Percentiles rank a stretch among this genome's conserved stretches.
These are phyloP conservation scores for Nothocercus nigrocapillus DNA, from an alignment of 2,113 vertebrate genomes.

Conservation along the genomic window DNA sequence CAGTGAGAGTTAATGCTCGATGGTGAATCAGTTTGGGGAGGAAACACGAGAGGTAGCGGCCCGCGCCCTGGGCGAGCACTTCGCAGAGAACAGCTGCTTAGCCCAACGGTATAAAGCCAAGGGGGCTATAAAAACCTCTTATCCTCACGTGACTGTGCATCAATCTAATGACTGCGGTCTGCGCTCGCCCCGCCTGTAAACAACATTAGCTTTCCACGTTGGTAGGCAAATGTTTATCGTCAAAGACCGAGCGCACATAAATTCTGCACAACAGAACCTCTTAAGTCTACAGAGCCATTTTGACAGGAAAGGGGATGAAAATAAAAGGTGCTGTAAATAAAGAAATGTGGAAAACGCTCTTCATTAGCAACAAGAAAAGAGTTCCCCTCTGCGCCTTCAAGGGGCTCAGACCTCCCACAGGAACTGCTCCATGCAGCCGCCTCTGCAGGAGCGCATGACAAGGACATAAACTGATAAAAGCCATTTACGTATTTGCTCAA, in stretches of 20 bases:
- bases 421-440: not conserved
- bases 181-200: not conserved
- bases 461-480: not conserved
- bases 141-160: not conserved
- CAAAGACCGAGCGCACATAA: not conserved
- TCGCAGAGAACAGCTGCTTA: not conserved
- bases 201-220: not conserved
- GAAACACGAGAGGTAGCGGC: not conserved
- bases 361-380: not conserved
- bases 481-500: not conserved
- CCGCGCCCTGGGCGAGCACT: not conserved
- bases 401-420: not conserved
- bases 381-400: not conserved
- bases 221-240: not conserved
- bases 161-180: not conserved
- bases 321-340: not conserved
- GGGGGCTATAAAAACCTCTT: not conserved
- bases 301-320: not conserved
- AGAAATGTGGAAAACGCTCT: not conserved
- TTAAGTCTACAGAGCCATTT: not conserved
- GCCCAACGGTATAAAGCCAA: not conserved
- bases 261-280: not conserved
- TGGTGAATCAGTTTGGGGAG: not conserved
- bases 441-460: not conserved
- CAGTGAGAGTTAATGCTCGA: not conserved